phyloP scores from a whole-genome alignment of 2,113 vertebrate species.

The Actinemys pallida region DNA sequence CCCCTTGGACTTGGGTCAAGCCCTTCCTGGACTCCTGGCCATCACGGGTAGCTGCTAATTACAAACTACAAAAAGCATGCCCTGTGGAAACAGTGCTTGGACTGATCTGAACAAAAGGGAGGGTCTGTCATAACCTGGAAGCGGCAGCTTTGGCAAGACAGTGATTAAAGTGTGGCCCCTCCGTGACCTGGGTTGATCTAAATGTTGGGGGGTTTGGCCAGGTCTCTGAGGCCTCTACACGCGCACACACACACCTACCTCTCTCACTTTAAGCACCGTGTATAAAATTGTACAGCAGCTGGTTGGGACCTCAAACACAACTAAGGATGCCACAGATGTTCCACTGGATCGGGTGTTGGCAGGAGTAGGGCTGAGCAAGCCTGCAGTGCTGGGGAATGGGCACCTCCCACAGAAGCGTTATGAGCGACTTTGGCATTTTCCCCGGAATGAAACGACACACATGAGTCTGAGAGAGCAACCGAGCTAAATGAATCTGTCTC shows the following conservation, averaged over 20 bases:
- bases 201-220: not conserved
- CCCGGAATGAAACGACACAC: not conserved
- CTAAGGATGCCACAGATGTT: not conserved
- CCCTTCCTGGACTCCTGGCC: too few species aligned
- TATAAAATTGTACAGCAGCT: not conserved
- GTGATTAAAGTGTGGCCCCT: not conserved
- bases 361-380: not conserved
- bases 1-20: not conserved
- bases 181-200: not conserved
- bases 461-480: not conserved
- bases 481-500: not conserved
- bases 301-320: not conserved
- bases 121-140: not conserved
- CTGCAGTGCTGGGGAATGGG: not conserved
- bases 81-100: not conserved
- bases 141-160: not conserved
- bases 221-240: not conserved
- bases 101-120: not conserved
- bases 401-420: not conserved
- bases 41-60: not conserved
- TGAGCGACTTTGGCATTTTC: not conserved
- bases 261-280: too few species aligned
- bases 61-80: not conserved
- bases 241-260: too few species aligned
- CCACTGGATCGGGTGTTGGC: not conserved